phyloP scores from a whole-genome alignment of 2,113 vertebrate genomes.

The Chloebia gouldiae region DNA sequence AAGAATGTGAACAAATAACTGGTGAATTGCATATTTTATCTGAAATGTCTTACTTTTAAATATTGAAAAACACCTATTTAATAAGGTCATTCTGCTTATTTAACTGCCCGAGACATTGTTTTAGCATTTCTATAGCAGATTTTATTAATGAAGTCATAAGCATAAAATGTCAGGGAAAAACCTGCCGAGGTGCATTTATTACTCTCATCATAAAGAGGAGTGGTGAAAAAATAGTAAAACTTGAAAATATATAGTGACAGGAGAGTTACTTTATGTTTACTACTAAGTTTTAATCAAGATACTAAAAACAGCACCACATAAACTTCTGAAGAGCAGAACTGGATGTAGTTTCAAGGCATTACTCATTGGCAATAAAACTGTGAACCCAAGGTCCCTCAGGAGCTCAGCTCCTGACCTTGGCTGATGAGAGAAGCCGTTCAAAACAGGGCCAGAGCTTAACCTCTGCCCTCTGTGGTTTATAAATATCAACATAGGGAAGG shows the following conservation, averaged over 20 bases:
- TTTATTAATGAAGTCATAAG: constrained; percentile 18
- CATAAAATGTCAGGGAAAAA: constrained; percentile 16
- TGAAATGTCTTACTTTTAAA: background rate
- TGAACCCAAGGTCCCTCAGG: background rate
- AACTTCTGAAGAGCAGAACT: constrained; percentile 14
- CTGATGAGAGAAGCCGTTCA: constrained; percentile 40
- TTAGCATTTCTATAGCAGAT: background rate
- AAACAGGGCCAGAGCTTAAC: constrained; percentile 52
- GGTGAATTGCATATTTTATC: background rate
- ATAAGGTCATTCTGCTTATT: background rate
- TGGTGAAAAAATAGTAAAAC: constrained; percentile 23
- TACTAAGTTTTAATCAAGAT: constrained; percentile 37
- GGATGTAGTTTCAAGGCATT: constrained; percentile 1
- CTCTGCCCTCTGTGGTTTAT: constrained; percentile 8
- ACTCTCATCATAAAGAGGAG: constrained; percentile 22
- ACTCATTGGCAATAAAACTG: constrained; percentile 30
- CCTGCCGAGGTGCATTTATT: background rate
- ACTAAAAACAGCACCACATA: background rate
- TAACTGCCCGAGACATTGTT: background rate
- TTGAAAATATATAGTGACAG: constrained; percentile 25
- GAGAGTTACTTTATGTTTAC: constrained; percentile 24
- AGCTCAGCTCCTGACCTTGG: constrained; percentile 23
- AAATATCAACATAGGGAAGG: constrained; percentile 41
- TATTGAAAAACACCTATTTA: background rate
- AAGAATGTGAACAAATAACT: background rate